Conservation (phyloP, 2,888 invertebrate genomes). For the Keiferia lycopersicella region DNA sequence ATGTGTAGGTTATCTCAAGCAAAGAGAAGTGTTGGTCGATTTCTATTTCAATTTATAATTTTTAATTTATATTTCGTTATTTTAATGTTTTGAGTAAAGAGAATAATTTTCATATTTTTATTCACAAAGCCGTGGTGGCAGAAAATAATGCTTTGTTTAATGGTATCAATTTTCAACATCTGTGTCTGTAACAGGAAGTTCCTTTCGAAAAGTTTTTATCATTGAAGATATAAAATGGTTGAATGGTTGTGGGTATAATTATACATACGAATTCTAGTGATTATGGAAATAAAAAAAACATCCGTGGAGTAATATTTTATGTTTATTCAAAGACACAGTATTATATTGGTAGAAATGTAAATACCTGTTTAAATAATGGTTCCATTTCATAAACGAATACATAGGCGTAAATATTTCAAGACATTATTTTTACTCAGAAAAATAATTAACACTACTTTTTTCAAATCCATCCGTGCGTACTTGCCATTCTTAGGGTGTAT, state of each 20-base stretch:
- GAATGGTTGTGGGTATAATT: not conserved
- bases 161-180: too few species aligned
- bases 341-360: slow-evolving; percentile 46
- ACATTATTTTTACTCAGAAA: slow-evolving; percentile 30
- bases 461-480: slow-evolving; percentile 68
- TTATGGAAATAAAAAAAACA: slow-evolving; percentile 16
- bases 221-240: not conserved
- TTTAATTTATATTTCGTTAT: too few species aligned
- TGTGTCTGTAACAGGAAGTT: too few species aligned
- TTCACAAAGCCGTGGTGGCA: too few species aligned
- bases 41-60: too few species aligned
- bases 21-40: too few species aligned
- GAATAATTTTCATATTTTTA: too few species aligned
- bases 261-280: too few species aligned
- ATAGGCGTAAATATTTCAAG: slow-evolving; percentile 6
- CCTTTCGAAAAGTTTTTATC: too few species aligned
- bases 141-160: too few species aligned
- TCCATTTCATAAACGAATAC: slow-evolving; percentile 13
- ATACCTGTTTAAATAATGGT: slow-evolving; percentile 31
- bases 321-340: slow-evolving; percentile 47
- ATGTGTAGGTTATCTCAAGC: too few species aligned
- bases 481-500: slow-evolving; percentile 31
- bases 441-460: slow-evolving; percentile 51
- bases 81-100: not conserved
- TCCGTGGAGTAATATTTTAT: slow-evolving; percentile 39